phyloP scores from a whole-genome alignment of 2,113 vertebrate species.

The Heterotis niloticus region DNA sequence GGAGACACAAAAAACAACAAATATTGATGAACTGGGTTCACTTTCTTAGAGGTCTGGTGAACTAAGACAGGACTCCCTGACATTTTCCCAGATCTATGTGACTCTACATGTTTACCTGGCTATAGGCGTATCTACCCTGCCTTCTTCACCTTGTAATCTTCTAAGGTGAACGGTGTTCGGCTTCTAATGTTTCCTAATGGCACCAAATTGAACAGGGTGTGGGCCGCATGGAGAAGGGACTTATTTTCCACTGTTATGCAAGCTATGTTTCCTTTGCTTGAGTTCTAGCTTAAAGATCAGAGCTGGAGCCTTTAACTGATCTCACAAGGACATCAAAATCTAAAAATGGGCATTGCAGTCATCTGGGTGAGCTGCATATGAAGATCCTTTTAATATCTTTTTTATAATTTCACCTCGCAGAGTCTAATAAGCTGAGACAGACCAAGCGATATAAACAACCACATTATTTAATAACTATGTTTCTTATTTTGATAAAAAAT shows the following conservation, averaged over 20 bases:
- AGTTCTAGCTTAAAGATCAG: constrained; percentile 21
- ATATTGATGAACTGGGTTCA: background rate
- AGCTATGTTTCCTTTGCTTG: constrained; percentile 30
- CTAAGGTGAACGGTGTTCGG: constrained; percentile 42
- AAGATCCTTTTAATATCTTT: background rate
- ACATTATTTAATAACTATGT: too few species aligned
- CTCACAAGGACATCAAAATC: background rate
- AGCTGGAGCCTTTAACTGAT: constrained; percentile 20
- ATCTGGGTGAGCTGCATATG: background rate
- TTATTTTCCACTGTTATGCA: constrained; percentile 46
- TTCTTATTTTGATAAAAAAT: too few species aligned
- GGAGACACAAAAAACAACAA: background rate
- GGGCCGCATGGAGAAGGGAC: constrained; percentile 31
- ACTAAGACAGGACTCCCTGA: constrained; percentile 21
- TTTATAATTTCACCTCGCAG: background rate
- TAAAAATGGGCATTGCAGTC: background rate
- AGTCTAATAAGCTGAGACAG: too few species aligned
- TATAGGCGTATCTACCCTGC: constrained; percentile 48
- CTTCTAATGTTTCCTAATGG: constrained; percentile 34
- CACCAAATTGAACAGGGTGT: constrained; percentile 35
- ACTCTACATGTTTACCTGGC: constrained; percentile 26
- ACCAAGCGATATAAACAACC: too few species aligned
- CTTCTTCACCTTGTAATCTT: constrained; percentile 46
- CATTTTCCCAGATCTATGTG: constrained; percentile 1
- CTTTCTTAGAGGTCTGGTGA: too few species aligned